phyloP scores from a whole-genome alignment of 2,113 vertebrate species.

The Gasterosteus nipponicus region DNA sequence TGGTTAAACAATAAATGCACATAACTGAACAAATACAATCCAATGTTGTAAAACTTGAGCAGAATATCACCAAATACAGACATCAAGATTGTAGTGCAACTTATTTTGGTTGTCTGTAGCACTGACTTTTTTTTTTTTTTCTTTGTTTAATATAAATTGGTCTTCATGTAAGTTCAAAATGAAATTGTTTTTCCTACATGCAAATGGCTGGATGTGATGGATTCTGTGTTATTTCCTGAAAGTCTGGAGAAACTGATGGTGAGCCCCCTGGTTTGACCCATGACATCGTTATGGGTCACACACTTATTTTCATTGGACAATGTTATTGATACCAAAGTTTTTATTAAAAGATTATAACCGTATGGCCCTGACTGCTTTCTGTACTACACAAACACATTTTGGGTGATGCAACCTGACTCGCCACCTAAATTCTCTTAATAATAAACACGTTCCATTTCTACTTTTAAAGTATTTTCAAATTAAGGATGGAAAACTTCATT shows the following conservation, averaged over 20 bases:
- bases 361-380: slow-evolving; percentile 13
- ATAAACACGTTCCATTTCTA: neutral
- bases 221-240: slow-evolving; percentile 27
- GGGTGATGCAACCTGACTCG: neutral
- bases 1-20: slow-evolving; percentile 11
- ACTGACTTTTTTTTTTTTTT: slow-evolving; percentile 60
- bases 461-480: no score
- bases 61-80: slow-evolving; percentile 5
- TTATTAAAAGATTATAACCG: slow-evolving; percentile 78
- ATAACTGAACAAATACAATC: neutral
- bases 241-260: slow-evolving; percentile 29
- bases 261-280: slow-evolving; percentile 39
- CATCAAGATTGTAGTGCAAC: slow-evolving; percentile 33
- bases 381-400: neutral
- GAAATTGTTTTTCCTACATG: slow-evolving; percentile 22
- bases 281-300: slow-evolving; percentile 30
- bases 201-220: slow-evolving; percentile 30
- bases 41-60: neutral
- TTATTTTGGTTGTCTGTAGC: slow-evolving; percentile 55
- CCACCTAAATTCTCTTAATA: neutral
- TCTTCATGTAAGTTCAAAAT: neutral
- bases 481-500: no score
- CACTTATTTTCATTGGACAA: slow-evolving; percentile 66
- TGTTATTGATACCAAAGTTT: slow-evolving; percentile 80
- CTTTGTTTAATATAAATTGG: slow-evolving; percentile 39